phyloP scores from a whole-genome alignment of 2,888 invertebrate species.

The Ptycholaimellus sp. region DNA sequence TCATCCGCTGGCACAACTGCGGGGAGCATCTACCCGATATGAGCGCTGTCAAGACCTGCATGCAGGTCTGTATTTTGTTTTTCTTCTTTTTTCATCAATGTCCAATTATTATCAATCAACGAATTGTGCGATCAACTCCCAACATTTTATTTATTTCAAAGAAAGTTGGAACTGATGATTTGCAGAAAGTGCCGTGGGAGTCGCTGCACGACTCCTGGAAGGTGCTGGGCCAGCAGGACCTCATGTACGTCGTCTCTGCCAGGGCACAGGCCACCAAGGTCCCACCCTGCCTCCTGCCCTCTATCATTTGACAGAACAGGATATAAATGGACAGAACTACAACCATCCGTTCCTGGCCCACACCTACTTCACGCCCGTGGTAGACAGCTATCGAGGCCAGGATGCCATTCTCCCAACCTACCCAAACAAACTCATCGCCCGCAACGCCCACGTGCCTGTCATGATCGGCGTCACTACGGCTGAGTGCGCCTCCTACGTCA shows the following conservation, averaged over 20 bases:
- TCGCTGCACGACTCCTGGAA: neutral
- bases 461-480: constrained; percentile 8
- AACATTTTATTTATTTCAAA: no score
- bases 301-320: neutral
- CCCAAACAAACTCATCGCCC: constrained; percentile 3
- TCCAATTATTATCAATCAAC: no score
- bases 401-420: constrained; percentile 6
- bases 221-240: neutral
- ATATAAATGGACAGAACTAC: constrained; percentile 5
- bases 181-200: neutral
- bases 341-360: constrained; percentile 10
- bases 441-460: constrained; percentile 4
- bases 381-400: constrained; percentile 5
- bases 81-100: no score
- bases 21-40: neutral
- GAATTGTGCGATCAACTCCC: no score
- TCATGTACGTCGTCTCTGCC: constrained; percentile 1
- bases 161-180: no score
- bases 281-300: neutral
- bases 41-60: neutral
- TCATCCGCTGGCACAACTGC: constrained; percentile 5
- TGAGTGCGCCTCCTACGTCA: constrained; percentile 7
- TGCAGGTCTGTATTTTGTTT: no score
- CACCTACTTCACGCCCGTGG: constrained; percentile 10
- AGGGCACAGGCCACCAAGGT: neutral